phyloP scores from a whole-genome alignment of 53 echinoderm and acorn worm species.

The Apostichopus leukothele region DNA sequence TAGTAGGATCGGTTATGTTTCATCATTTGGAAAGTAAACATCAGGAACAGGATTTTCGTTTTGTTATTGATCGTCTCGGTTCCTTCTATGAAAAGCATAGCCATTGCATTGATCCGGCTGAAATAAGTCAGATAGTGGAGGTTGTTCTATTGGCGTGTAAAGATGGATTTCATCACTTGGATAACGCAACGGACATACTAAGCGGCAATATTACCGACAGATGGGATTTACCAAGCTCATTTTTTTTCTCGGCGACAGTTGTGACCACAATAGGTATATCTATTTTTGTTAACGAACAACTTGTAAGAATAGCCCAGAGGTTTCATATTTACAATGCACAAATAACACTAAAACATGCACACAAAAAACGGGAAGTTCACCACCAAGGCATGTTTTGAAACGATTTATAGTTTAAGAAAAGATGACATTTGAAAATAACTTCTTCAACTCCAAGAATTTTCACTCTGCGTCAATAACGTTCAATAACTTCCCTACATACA shows the following conservation, averaged over 20 bases:
- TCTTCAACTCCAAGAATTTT: no score
- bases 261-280: conserved; percentile 93
- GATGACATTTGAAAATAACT: no score
- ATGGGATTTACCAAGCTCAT: conserved; percentile 86
- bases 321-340: no score
- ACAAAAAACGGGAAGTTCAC: no score
- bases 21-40: conserved; percentile 61
- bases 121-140: not conserved
- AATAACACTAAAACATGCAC: no score
- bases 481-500: no score
- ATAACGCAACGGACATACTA: conserved; percentile 1
- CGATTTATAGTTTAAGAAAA: no score
- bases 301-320: no score
- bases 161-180: conserved; percentile 51
- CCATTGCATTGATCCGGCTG: conserved; percentile 47
- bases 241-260: conserved; percentile 89
- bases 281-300: no score
- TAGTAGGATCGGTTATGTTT: conserved; percentile 73
- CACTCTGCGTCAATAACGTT: no score
- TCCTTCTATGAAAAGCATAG: conserved; percentile 22
- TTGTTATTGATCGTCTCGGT: conserved; percentile 19
- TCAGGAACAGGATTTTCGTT: conserved; percentile 30
- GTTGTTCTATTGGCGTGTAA: not conserved
- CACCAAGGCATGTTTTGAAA: no score
- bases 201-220: conserved; percentile 47